Evolutionary conservation across 2,888 invertebrate species (phyloP), one percentile per base, ranked within the genome.

Genomic region (Dione vanillae): DNA sequence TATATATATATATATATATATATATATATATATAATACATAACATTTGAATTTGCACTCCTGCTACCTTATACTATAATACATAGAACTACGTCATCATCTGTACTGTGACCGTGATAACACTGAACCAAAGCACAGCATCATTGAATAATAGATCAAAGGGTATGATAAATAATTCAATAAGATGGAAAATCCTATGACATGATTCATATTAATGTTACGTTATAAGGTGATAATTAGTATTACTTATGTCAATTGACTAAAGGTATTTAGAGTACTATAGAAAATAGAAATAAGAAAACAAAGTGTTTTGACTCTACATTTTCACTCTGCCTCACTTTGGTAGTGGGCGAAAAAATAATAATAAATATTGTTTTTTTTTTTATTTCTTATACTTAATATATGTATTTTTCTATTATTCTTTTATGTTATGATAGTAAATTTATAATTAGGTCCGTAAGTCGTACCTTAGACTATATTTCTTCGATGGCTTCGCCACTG

Each of bases 131-230:
- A 61, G 43, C 41, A 41, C 35, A 37, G 45, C 37, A 64, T 40
- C 16, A 10, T 64, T 20, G 51, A 19, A 64, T 64, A 49, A 51
- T 20, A 51, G 19, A 49, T 64, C 40, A 51, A 51, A 49, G 49
- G 10, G 12, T 40, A 20, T 20, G 40, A 64, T 64, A 49, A 64
- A 51, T 40, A 14, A 64, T 64, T 64, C 64, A 64, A 40, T 64
- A 51, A 19, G 16, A 51, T 14, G 64, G 64, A 64, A 64, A 64
- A 64, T 51, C 64, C 64, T 64, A 64, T 64, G 40, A 40, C 20
- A 37, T 64, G 27, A 61, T 14, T 20, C 37, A 49, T 10, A 64
- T 19, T 40, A 49, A 49, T 27, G 11, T 10, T 45, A 49, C n/a
- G 12, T 9, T 49, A 61, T 56, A 56, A 19, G 0, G 37, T n/a